phyloP scores from a whole-genome alignment of 2,113 vertebrate genomes.

The Campylomormyrus numenius region DNA sequence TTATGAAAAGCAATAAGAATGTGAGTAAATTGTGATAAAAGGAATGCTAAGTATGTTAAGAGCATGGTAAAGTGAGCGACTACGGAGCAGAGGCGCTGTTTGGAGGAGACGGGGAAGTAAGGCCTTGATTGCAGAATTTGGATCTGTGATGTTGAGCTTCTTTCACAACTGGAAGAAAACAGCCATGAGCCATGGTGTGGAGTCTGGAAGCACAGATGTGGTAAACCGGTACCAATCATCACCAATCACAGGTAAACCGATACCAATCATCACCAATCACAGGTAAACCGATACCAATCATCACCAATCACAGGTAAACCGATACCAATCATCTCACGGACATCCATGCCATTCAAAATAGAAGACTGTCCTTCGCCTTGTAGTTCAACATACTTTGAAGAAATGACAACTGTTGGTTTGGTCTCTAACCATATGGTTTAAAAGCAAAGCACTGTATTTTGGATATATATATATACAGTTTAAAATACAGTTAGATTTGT shows the following conservation, averaged over 20 bases:
- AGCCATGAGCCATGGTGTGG: background rate
- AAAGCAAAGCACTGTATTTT: background rate
- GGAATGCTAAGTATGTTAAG: constrained; percentile 49
- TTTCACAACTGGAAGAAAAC: background rate
- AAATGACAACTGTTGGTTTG: background rate
- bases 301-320: background rate
- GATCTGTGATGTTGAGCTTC: background rate
- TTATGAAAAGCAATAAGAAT: constrained; percentile 61
- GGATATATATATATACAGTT: background rate
- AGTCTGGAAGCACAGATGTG: background rate
- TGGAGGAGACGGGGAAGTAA: constrained; percentile 26
- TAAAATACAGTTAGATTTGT: background rate
- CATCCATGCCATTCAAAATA: background rate
- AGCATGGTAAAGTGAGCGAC: constrained; percentile 36
- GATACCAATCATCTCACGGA: background rate
- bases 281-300: too few relatives aligned
- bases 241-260: background rate
- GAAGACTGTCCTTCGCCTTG: background rate
- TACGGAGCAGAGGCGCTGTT: constrained; percentile 49
- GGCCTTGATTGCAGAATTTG: constrained; percentile 47
- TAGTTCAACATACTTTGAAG: background rate
- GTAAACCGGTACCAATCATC: background rate
- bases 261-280: background rate
- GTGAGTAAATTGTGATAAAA: constrained; percentile 61
- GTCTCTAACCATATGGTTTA: background rate